phyloP scores from a whole-genome alignment of 2,888 invertebrate genomes.

The Microctonus brassicae region DNA sequence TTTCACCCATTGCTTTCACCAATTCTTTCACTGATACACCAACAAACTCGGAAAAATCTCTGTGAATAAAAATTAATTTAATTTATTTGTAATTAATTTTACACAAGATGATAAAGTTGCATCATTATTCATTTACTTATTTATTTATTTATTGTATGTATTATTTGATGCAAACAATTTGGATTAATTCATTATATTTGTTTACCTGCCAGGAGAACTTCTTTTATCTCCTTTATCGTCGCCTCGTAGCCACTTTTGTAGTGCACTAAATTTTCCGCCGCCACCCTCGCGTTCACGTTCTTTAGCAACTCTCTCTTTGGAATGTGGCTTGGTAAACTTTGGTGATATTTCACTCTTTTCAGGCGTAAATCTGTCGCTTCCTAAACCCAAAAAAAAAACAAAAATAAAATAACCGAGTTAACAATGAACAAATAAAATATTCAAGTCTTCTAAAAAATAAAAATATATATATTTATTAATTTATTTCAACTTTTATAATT shows the following conservation, averaged over 20 bases:
- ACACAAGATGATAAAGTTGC: no score
- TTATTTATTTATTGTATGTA: background rate
- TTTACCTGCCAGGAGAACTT: slow-evolving; percentile 64
- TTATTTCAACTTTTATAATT: background rate
- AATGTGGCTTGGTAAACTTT: slow-evolving; percentile 59
- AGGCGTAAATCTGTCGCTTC: slow-evolving; percentile 52
- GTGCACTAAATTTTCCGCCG: slow-evolving; percentile 69
- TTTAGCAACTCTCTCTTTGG: slow-evolving; percentile 58
- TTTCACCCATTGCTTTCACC: slow-evolving; percentile 81
- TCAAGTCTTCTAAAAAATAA: background rate
- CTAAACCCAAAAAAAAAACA: slow-evolving; percentile 40
- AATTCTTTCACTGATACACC: slow-evolving; percentile 81
- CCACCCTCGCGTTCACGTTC: slow-evolving; percentile 60
- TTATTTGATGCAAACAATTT: background rate
- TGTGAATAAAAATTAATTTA: slow-evolving; percentile 45
- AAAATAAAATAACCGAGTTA: background rate
- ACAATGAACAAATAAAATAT: background rate
- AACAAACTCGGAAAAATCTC: slow-evolving; percentile 73
- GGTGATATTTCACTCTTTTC: slow-evolving; percentile 61
- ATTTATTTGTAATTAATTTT: no score
- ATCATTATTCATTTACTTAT: background rate
- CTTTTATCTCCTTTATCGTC: slow-evolving; percentile 69
- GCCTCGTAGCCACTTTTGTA: slow-evolving; percentile 74
- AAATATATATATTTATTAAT: slow-evolving; percentile 19
- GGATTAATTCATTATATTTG: slow-evolving; percentile 23